Conservation (phyloP, 2,797 vertebrate species). For the Chiroxiphia lanceolata region DNA sequence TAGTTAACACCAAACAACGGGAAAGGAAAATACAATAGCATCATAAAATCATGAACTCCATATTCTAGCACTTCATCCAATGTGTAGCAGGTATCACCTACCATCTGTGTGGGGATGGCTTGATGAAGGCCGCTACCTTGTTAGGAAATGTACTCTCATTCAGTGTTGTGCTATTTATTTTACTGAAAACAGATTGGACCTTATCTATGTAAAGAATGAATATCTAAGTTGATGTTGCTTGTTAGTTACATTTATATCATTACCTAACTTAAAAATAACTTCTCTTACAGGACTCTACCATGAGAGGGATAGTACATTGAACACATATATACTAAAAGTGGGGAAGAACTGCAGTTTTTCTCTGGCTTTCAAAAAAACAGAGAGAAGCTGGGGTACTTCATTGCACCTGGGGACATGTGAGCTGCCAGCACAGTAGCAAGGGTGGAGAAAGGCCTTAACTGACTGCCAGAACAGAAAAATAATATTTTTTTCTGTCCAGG, state of each 20-base stretch:
- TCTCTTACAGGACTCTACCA: neutral
- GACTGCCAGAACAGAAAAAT: neutral
- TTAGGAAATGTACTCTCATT: neutral
- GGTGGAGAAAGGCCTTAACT: neutral
- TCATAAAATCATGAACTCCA: neutral
- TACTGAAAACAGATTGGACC: neutral
- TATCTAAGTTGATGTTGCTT: neutral
- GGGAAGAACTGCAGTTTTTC: neutral
- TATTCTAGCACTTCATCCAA: neutral
- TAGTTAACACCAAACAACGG: neutral
- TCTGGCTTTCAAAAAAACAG: neutral
- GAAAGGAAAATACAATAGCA: neutral
- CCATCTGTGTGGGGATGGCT: neutral
- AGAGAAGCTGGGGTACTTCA: neutral
- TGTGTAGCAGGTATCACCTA: neutral
- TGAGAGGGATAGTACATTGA: neutral
- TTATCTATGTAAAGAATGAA: neutral
- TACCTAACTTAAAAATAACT: neutral
- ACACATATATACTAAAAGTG: rapidly evolving
- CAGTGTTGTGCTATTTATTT: neutral
- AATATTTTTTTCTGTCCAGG: neutral
- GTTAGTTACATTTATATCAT: neutral
- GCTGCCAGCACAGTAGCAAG: neutral
- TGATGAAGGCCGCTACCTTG: neutral
- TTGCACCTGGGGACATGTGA: neutral